Conservation (phyloP, 2,113 vertebrate species). For the Cyanoderma ruficeps region DNA sequence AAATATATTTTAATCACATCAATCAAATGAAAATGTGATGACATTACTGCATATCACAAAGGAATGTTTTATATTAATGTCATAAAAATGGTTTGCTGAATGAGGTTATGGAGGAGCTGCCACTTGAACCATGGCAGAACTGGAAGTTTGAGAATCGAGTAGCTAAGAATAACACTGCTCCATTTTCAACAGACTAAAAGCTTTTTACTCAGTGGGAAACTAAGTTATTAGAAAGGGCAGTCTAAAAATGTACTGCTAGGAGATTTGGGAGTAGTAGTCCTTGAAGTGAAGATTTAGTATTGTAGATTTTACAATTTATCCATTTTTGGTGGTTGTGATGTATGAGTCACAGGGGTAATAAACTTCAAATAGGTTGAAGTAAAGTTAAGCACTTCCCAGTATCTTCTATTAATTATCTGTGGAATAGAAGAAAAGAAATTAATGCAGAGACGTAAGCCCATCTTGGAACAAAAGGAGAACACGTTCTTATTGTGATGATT, state of each 20-base stretch:
- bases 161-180: slow-evolving; percentile 65
- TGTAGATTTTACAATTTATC: slow-evolving; percentile 76
- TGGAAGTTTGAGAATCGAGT: slow-evolving; percentile 61
- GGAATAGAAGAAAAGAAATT: slow-evolving; percentile 73
- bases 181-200: slow-evolving; percentile 69
- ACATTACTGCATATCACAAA: slow-evolving; percentile 56
- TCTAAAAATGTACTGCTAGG: slow-evolving; percentile 69
- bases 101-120: not conserved
- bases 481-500: slow-evolving; percentile 30
- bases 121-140: slow-evolving; percentile 56
- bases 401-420: slow-evolving; percentile 75
- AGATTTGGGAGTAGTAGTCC: slow-evolving; percentile 72
- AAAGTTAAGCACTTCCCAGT: slow-evolving; percentile 71
- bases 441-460: slow-evolving; percentile 62
- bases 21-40: slow-evolving; percentile 49
- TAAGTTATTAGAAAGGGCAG: slow-evolving; percentile 73
- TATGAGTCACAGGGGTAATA: slow-evolving; percentile 74
- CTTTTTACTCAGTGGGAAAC: slow-evolving; percentile 72
- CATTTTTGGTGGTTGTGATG: slow-evolving; percentile 70
- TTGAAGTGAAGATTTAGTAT: slow-evolving; percentile 72
- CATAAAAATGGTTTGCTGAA: slow-evolving; percentile 10
- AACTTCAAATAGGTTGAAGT: slow-evolving; percentile 74
- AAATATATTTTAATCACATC: slow-evolving; percentile 52
- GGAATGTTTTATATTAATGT: slow-evolving; percentile 50
- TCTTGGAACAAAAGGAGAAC: slow-evolving; percentile 58